Conservation (phyloP, 2,888 invertebrate species). For the Polia nebulosa region DNA sequence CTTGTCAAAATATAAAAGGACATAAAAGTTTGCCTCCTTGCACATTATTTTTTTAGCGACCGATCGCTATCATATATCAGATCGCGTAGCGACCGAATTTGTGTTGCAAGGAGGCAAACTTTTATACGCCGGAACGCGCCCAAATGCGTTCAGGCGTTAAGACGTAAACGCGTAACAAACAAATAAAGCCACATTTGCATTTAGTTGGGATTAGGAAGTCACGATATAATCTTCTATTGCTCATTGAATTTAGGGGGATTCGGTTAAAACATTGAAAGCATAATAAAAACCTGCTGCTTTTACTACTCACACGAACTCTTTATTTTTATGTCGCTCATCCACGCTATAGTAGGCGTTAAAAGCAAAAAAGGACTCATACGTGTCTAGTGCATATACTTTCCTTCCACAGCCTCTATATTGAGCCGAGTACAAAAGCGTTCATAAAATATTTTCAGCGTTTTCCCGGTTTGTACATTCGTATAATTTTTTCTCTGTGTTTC, state of each 20-base stretch:
- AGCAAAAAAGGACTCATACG: constrained; percentile 49
- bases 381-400: constrained; percentile 43
- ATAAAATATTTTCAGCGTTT: constrained; percentile 67
- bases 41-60: too few species aligned
- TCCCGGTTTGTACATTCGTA: constrained; percentile 48
- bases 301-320: constrained; percentile 46
- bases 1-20: too few species aligned
- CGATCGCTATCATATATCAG: too few species aligned
- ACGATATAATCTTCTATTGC: constrained; percentile 14
- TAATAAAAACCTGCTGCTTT: constrained; percentile 41
- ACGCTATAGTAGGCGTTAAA: constrained; percentile 47
- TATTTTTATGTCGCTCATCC: constrained; percentile 45
- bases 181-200: too few species aligned
- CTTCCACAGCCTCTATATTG: constrained; percentile 30
- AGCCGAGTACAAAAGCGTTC: constrained; percentile 60
- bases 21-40: too few species aligned
- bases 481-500: constrained; percentile 64
- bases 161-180: too few species aligned
- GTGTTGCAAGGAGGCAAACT: too few species aligned
- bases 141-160: too few species aligned
- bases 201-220: too few species aligned
- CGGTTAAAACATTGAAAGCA: constrained; percentile 28
- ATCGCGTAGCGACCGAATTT: too few species aligned
- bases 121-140: too few species aligned
- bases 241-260: not conserved